Percentiles rank a stretch among this genome's conserved stretches.
Evolutionary conservation across 2,797 vertebrate genomes (phyloP).

Genomic region (Pampus argenteus): DNA sequence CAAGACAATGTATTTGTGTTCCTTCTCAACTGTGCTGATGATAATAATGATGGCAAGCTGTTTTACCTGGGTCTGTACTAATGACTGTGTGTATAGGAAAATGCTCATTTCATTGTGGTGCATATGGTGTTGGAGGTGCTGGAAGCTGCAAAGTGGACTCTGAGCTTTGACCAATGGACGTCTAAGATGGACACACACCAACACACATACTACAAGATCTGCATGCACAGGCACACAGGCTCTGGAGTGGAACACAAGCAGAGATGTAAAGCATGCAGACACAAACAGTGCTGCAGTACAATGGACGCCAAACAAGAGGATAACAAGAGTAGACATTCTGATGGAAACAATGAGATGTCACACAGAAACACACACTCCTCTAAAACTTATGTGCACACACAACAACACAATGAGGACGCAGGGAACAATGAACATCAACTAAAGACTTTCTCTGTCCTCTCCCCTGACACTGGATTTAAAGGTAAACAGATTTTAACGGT

Average conservation of each 20-base stretch:
- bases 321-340: neutral
- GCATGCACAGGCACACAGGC: neutral
- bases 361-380: neutral
- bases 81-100: slow-evolving; percentile 84
- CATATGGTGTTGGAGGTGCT: slow-evolving; percentile 90
- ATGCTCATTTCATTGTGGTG: slow-evolving; percentile 89
- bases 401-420: neutral
- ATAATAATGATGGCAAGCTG: neutral
- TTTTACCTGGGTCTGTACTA: neutral
- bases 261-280: neutral
- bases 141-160: slow-evolving; percentile 86
- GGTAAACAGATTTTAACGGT: slow-evolving; percentile 66
- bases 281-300: neutral
- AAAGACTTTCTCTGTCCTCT: slow-evolving; percentile 79
- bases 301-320: neutral
- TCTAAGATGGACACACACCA: neutral
- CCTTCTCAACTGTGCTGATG: neutral
- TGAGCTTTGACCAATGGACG: slow-evolving; percentile 58
- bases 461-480: slow-evolving; percentile 86
- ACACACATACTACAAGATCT: neutral
- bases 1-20: too few relatives aligned
- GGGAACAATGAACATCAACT: slow-evolving; percentile 5
- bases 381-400: neutral
- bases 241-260: neutral
- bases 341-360: neutral